Base-by-base conservation (phyloP, 2,888 invertebrate genomes). In the Campopleginae sp. region DNA sequence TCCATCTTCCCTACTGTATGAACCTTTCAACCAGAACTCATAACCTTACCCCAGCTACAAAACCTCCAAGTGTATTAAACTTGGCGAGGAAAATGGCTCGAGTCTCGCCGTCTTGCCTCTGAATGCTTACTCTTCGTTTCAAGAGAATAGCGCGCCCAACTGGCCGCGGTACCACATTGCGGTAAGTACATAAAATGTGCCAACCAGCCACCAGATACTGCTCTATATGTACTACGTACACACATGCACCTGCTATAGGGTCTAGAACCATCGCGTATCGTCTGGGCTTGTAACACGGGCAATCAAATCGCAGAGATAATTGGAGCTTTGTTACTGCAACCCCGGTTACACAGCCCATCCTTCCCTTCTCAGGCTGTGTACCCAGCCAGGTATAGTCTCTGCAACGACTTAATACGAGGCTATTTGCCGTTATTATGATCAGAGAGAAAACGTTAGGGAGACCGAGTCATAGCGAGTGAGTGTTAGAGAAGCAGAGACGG, bases 231-330 rank as follows among this genome's bases (percentile, higher is more conserved):
- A 27, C 46, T 54, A 33, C 71, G 48, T 38, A 54, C 75, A 44
- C 7, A 65, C 71, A 61, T 44, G 58, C 44, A 85, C 70, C 51
- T 46, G 58, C 33, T 70, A 79, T 61, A 79, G 44, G 33, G 51
- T 79, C 80, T 54, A 44, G 68, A 58, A 74, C 87, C 84, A 87
- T 74, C 80, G 71, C 77, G 74, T 78, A 82, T 72, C 44, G 66
- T 77, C 61, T 66, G 54, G 44, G 68, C 51, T 46, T 61, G 61
- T 70, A 78, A 46, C 68, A 42, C 65, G 68, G 68, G 85, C 85
- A 87, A 89, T 88, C 87, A 87, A 89, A 88, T 87, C 82, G 87
- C 78, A 23, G 83, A 84, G 86, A 88, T 88, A 88, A 88, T 88
- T 88, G 87, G 86, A 75, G 86, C 87, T 87, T 88, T 88, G 88